Percentiles rank a stretch among this genome's conserved stretches.
Evolutionary conservation across 2,888 invertebrate genomes (phyloP).

Genomic region (Nephrotoma flavescens): DNA sequence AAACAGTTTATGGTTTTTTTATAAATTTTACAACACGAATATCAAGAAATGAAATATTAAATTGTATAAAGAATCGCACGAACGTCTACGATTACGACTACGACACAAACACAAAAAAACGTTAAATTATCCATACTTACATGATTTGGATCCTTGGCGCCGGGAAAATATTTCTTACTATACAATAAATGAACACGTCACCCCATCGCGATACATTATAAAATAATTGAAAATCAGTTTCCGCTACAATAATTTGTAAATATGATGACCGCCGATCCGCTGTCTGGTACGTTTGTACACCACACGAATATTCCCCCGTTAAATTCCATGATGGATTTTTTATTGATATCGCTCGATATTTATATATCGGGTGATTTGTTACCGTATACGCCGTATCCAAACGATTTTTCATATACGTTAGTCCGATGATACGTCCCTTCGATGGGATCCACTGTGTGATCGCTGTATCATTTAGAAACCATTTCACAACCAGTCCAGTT

Average conservation of each 20-base stretch:
- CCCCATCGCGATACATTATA: constrained; percentile 24
- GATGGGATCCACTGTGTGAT: constrained; percentile 34
- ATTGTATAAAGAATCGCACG: not conserved
- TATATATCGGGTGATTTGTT: constrained; percentile 17
- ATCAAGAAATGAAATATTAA: not conserved
- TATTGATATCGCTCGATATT: constrained; percentile 31
- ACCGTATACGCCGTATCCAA: constrained; percentile 28
- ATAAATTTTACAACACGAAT: not conserved
- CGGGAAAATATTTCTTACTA: constrained; percentile 30
- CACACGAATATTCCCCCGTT: constrained; percentile 33
- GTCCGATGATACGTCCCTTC: constrained; percentile 11
- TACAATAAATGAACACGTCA: constrained; percentile 28
- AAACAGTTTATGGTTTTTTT: not conserved
- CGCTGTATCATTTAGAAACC: constrained; percentile 31
- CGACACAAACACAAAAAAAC: not conserved
- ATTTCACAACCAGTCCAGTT: constrained; percentile 31
- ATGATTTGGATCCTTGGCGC: constrained; percentile 28
- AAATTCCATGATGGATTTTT: constrained; percentile 33
- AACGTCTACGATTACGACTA: not conserved
- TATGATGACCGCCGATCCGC: constrained; percentile 31
- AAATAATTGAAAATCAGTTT: constrained; percentile 30
- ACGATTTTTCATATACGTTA: constrained; percentile 25
- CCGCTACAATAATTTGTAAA: constrained; percentile 33
- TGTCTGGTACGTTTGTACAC: constrained; percentile 31
- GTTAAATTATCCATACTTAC: constrained; percentile 18